Percentiles rank a stretch among this genome's conserved stretches.
Conservation (phyloP, 2,797 vertebrate species). For the Melopsittacus undulatus region DNA sequence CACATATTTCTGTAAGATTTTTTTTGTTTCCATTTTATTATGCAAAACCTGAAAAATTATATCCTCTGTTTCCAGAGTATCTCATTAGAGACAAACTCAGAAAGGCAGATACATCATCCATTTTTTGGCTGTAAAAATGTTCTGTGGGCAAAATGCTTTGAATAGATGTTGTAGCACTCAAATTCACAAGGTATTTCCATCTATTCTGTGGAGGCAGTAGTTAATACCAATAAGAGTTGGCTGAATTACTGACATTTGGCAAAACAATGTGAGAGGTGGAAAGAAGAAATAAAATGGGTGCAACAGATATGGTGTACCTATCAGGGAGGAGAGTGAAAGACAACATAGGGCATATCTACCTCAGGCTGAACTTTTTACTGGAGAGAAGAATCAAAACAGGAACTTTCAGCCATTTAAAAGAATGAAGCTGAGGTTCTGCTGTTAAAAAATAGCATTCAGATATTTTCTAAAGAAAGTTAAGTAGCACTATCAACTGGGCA, state of each 20-base stretch:
- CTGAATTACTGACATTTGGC: neutral
- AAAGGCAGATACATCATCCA: neutral
- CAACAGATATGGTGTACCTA: neutral
- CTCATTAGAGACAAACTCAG: neutral
- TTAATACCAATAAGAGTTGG: neutral
- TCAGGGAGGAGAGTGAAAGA: neutral
- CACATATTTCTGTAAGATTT: neutral
- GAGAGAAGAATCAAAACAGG: neutral
- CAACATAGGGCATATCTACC: neutral
- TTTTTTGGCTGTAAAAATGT: neutral
- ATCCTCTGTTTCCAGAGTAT: neutral
- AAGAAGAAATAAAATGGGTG: neutral
- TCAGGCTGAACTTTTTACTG: conserved; percentile 31
- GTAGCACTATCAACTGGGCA: neutral
- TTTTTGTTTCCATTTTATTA: neutral
- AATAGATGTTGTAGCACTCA: neutral
- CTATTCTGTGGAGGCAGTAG: neutral
- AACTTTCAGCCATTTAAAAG: conserved; percentile 23
- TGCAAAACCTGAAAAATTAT: neutral
- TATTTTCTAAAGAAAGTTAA: conserved; percentile 29
- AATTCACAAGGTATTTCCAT: neutral
- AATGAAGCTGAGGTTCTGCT: conserved; percentile 1
- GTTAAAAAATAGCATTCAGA: neutral
- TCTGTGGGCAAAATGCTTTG: neutral
- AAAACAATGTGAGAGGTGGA: neutral